Conservation (phyloP, 2,888 invertebrate species). For the Drosophila nr. perissopoda region DNA sequence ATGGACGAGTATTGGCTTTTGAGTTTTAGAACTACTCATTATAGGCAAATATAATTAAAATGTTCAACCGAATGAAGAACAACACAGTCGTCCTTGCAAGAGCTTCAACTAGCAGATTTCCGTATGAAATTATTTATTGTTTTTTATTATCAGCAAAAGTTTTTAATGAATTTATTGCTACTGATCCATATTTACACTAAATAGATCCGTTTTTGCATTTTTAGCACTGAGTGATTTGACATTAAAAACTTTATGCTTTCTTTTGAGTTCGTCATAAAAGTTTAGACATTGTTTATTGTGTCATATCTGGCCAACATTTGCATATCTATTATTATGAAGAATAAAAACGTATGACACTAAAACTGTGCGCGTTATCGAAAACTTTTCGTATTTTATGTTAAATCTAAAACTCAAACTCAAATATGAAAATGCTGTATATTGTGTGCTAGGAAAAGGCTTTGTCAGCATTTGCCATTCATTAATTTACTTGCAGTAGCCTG, state of each 20-base stretch:
- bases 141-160: not conserved
- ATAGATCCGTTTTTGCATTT: not conserved
- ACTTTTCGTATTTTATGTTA: slow-evolving; percentile 1
- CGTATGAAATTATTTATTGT: not conserved
- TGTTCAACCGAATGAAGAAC: not conserved
- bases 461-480: slow-evolving; percentile 36
- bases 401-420: not conserved
- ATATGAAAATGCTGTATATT: not conserved
- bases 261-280: slow-evolving; percentile 28
- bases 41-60: not conserved
- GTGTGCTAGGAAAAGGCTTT: slow-evolving; percentile 8
- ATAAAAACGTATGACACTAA: slow-evolving; percentile 8
- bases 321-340: slow-evolving; percentile 9
- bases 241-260: slow-evolving; percentile 14
- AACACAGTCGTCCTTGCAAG: not conserved
- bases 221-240: not conserved
- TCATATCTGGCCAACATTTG: slow-evolving; percentile 1
- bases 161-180: not conserved
- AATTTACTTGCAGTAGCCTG: slow-evolving; percentile 50
- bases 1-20: not conserved
- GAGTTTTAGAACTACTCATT: not conserved
- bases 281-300: slow-evolving; percentile 20
- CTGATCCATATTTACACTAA: not conserved
- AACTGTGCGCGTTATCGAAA: slow-evolving; percentile 5
- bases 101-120: not conserved